Conservation (phyloP, 2,113 vertebrate species). For the Camelus bactrianus region DNA sequence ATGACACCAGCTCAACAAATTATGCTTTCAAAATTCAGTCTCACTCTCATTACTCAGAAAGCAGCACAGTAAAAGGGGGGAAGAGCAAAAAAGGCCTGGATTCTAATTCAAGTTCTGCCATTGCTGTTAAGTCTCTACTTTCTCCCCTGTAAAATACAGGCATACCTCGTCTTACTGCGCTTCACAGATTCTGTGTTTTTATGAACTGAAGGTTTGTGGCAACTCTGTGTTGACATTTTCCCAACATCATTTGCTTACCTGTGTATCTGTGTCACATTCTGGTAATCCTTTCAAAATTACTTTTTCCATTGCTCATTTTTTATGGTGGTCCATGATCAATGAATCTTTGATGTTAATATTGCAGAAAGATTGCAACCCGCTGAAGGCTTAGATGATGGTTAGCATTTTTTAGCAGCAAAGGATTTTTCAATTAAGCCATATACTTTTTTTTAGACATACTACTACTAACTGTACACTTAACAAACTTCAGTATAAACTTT, state of each 20-base stretch:
- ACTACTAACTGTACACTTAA: not conserved
- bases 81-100: not conserved
- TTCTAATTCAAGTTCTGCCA: not conserved
- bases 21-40: constrained; percentile 32
- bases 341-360: not conserved
- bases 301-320: not conserved
- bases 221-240: not conserved
- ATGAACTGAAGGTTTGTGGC: not conserved
- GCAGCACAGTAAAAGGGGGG: not conserved
- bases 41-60: not conserved
- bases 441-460: not conserved
- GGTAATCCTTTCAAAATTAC: not conserved
- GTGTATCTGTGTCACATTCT: not conserved
- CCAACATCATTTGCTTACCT: not conserved
- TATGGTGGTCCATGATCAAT: not conserved
- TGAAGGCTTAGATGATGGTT: not conserved
- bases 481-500: not conserved
- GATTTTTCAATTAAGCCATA: not conserved
- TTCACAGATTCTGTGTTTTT: not conserved
- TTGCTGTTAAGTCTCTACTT: not conserved
- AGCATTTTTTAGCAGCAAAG: not conserved
- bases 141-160: not conserved
- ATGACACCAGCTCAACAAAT: constrained; percentile 3
- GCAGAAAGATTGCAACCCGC: not conserved
- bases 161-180: not conserved